phyloP scores from a whole-genome alignment of 2,113 vertebrate genomes.

The Albula glossodonta region DNA sequence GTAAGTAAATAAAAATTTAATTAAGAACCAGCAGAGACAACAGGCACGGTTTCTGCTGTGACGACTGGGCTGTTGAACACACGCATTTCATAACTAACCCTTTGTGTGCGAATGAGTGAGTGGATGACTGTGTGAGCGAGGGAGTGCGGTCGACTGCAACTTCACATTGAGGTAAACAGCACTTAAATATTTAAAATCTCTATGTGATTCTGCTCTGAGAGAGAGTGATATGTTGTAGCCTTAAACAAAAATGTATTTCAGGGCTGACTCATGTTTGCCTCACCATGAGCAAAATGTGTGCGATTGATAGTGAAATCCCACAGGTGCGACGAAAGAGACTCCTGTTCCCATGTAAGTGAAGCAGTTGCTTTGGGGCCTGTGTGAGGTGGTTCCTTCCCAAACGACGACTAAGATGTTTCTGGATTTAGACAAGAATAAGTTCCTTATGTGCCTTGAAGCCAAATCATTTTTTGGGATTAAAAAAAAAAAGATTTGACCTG shows the following conservation, averaged over 20 bases:
- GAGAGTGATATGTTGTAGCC: not conserved
- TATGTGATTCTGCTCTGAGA: not conserved
- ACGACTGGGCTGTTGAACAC: not conserved
- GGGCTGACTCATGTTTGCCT: not conserved
- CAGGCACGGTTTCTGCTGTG: constrained; percentile 4
- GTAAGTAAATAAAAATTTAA: constrained; percentile 65
- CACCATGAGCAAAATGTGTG: not conserved
- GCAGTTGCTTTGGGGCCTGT: not conserved
- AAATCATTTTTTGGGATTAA: not conserved
- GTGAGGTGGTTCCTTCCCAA: not conserved
- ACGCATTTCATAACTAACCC: not conserved
- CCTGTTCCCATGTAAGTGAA: not conserved
- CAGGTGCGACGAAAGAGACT: not conserved
- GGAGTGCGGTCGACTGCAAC: not conserved
- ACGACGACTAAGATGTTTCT: not conserved
- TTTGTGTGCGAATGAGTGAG: not conserved
- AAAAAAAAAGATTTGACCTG: too few species aligned
- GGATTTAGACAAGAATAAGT: not conserved
- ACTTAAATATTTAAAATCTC: not conserved
- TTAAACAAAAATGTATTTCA: not conserved
- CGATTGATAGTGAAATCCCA: not conserved
- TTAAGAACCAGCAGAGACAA: constrained; percentile 57
- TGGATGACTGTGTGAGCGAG: not conserved
- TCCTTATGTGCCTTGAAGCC: not conserved
- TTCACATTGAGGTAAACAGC: not conserved